Evolutionary conservation across 2,113 vertebrate species (phyloP).

Genomic region (Albula glossodonta): DNA sequence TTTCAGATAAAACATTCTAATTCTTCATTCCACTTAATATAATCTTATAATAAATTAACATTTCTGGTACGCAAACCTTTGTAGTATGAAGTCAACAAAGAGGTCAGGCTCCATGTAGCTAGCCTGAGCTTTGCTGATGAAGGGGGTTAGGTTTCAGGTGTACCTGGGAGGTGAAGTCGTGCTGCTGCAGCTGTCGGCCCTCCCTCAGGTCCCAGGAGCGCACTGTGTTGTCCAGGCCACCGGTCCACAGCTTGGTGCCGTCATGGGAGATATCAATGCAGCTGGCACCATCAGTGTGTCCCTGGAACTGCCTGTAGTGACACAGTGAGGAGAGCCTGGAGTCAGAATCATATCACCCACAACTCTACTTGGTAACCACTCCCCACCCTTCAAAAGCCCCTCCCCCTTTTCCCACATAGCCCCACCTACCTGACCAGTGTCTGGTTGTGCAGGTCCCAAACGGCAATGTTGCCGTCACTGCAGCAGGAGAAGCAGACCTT

Average conservation of each 20-base stretch:
- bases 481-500: constrained; percentile 99
- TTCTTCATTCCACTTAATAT: too few relatives aligned
- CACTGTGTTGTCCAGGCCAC: constrained; percentile 93
- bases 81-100: too few relatives aligned
- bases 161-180: constrained; percentile 97
- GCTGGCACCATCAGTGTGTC: constrained; percentile 94
- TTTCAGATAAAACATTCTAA: too few relatives aligned
- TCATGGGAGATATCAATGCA: constrained; percentile 97
- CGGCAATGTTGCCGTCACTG: constrained; percentile 93
- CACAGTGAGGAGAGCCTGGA: neutral
- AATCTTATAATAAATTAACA: too few relatives aligned
- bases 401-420: neutral
- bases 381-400: too few relatives aligned
- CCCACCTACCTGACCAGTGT: constrained; percentile 87
- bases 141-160: neutral
- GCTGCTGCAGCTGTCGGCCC: constrained; percentile 93
- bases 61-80: too few relatives aligned
- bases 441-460: constrained; percentile 98
- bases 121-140: too few relatives aligned
- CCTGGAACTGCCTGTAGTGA: constrained; percentile 87
- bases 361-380: neutral
- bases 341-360: neutral
- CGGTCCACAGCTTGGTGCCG: constrained; percentile 93
- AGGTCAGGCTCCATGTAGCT: too few relatives aligned
- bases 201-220: constrained; percentile 95